Evolutionary conservation across 2,113 vertebrate genomes (phyloP), one percentile per base, ranked within the genome.

Genomic region (Pantherophis guttatus): DNA sequence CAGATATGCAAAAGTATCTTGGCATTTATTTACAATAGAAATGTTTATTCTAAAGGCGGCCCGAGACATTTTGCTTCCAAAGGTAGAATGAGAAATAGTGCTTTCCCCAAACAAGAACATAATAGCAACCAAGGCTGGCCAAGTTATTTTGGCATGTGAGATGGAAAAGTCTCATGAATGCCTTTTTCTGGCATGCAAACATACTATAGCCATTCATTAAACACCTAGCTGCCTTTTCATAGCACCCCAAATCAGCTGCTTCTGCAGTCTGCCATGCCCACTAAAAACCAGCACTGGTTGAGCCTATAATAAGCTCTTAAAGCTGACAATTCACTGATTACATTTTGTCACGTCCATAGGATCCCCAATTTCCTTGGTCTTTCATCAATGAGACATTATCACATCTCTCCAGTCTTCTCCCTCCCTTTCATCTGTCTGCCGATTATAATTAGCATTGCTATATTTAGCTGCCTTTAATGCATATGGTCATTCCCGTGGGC

Each of bases 381-480:
- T 93, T 75, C 95, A 55, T 55, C 70, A 55, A 10, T 62, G n/a
- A 92, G 44, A 50, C 55, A 90, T 94, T 39, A 53, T 58, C 94
- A 90, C 52, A 5, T 26, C 94, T 88, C 0, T 0, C 87, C 65
- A 53, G 88, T 53, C 90, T 9, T 91, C 52, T 88, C 86, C 33
- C 6, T 90, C 23, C 70, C 87, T 93, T 87, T 93, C 94, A 86
- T 92, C 91, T 86, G 92, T 93, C 93, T 88, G 95, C 91, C 81
- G 26, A 96, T 93, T 94, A 95, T 94, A 97, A 96, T 94, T 94
- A 96, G 95, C 29, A 94, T 59, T 12, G 29, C 95, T 97, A 96
- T 96, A 92, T 95, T 97, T 96, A 96, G 96, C 91, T 21, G 48
- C 44, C 29, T 95, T 94, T 93, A 91, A 88, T 12, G 94, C 95